Conservation (phyloP, 1,140 invertebrate genomes). For the Pteromalus puparum region DNA sequence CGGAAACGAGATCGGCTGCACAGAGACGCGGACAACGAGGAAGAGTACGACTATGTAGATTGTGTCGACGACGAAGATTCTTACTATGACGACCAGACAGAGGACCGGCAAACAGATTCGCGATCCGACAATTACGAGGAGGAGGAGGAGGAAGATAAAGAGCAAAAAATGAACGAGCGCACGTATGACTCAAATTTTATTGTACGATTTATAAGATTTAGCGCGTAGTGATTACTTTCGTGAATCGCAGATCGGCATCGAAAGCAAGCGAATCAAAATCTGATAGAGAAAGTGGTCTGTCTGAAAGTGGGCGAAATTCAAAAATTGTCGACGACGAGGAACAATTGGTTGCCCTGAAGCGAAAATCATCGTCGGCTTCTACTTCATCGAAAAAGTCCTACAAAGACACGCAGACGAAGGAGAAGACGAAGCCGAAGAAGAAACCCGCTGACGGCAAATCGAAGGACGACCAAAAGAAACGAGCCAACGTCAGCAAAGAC, state of each 20-base stretch:
- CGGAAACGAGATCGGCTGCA: background rate
- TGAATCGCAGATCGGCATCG: background rate
- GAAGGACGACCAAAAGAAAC: background rate
- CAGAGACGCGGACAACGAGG: background rate
- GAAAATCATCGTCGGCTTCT: background rate
- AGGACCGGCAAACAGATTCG: background rate
- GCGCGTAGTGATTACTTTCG: background rate
- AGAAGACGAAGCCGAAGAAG: background rate
- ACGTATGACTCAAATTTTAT: background rate
- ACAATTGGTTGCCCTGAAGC: background rate
- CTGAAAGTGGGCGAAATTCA: background rate
- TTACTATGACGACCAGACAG: background rate
- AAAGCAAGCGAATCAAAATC: background rate
- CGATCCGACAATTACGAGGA: background rate
- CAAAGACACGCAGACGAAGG: background rate
- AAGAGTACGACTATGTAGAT: background rate
- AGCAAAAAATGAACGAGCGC: background rate
- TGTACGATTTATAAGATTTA: background rate
- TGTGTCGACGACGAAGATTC: background rate
- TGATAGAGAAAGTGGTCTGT: background rate
- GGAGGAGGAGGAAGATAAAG: background rate
- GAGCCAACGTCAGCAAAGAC: background rate
- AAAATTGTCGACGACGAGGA: background rate
- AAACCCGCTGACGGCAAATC: background rate
- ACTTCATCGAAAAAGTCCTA: background rate